Evolutionary conservation across 1,140 invertebrate genomes (phyloP), one percentile per base, ranked within the genome.

Genomic region (Diachasmimorpha longicaudata): DNA sequence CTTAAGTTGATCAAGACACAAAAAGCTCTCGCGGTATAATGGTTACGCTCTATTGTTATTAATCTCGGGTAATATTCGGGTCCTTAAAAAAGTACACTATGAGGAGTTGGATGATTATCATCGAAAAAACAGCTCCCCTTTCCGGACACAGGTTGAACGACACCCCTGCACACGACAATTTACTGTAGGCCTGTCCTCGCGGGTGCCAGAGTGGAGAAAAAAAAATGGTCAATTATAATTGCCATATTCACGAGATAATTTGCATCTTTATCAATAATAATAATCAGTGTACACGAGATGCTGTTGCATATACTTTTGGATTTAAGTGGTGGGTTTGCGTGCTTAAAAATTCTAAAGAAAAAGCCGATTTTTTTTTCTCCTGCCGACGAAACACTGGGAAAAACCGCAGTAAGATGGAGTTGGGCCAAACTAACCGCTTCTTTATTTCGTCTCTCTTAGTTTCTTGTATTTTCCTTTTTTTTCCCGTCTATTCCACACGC

Each of bases 31-130:
- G n/a, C n/a, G n/a, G n/a, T 4, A 68, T 70, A 75, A 75, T 75
- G 42, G 46, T 70, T 42, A 75, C 67, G 70, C 44, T 68, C 66
- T 52, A 75, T 75, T 55, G 46, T 75, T 75, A 75, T 75, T 75
- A 75, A 75, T 75, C 31, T 13, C 37, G 55, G 44, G 21, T 36
- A 55, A 25, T 31, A 6, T n/a, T 23, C 23, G 23, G 6, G 4
- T 23, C 10, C 9, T 63, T 4, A 63, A 25, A 63, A 13, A 13
- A 25, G 58, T 23, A 14, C 0, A 63, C 21, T 23, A 63, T 63
- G 25, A 63, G 5, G 21, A 25, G 58, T 23, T 23, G 1, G 58
- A 63, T 63, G 19, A 63, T 63, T 63, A 25, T 63, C 5, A 6
- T 63, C 4, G 39, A 63, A 63, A 63, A 63, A 63, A 25, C 19